phyloP scores from a whole-genome alignment of 2,888 invertebrate genomes.

The Tridacna gigas region DNA sequence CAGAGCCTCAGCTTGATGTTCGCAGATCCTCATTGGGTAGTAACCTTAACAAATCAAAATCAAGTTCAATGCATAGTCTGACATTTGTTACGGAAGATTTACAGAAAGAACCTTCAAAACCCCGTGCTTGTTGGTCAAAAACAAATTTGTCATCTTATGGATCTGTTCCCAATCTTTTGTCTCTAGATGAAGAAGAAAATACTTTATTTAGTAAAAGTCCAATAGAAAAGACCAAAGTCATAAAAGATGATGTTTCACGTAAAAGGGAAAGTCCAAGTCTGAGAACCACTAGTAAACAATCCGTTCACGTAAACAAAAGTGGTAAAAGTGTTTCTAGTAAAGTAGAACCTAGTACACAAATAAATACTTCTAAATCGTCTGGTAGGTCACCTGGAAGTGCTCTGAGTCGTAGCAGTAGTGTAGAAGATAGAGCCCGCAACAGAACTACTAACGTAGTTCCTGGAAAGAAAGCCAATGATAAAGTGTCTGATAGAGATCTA shows the following conservation, averaged over 20 bases:
- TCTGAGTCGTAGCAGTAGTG: slow-evolving; percentile 14
- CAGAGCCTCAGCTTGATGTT: slow-evolving; percentile 27
- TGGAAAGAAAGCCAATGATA: slow-evolving; percentile 9
- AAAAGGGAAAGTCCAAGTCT: neutral
- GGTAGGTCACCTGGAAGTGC: slow-evolving; percentile 1
- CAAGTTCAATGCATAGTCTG: slow-evolving; percentile 56
- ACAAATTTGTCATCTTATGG: slow-evolving; percentile 66
- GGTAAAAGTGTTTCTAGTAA: slow-evolving; percentile 30
- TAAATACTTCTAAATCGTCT: slow-evolving; percentile 7
- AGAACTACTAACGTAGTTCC: slow-evolving; percentile 29
- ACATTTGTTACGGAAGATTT: slow-evolving; percentile 34
- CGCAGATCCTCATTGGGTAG: slow-evolving; percentile 47
- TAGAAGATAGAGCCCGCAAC: slow-evolving; percentile 34
- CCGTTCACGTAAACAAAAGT: neutral
- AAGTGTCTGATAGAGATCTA: slow-evolving; percentile 60
- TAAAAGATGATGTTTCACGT: neutral
- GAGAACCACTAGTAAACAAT: neutral
- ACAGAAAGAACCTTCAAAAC: slow-evolving; percentile 38
- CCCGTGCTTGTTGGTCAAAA: slow-evolving; percentile 53
- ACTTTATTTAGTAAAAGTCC: slow-evolving; percentile 50
- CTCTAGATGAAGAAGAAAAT: slow-evolving; percentile 62
- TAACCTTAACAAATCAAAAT: slow-evolving; percentile 59
- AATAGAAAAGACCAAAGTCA: neutral
- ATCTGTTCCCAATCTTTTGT: slow-evolving; percentile 72
- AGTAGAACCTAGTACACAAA: neutral